Evolutionary conservation across 1,140 invertebrate species (phyloP).

Genomic region (Pinna nobilis): DNA sequence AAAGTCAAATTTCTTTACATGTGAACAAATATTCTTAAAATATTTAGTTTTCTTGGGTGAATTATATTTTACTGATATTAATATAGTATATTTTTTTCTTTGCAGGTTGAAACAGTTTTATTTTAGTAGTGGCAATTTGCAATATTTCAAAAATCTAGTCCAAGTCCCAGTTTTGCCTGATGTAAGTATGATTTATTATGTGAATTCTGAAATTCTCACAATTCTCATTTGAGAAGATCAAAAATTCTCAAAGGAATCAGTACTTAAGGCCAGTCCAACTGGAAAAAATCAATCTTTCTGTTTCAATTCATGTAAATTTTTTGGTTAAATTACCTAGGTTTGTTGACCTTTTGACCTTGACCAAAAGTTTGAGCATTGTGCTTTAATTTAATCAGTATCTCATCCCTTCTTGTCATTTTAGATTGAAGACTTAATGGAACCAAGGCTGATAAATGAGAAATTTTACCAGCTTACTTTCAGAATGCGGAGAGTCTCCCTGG

Average conservation of each 20-base stretch:
- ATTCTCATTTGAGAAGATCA: background rate
- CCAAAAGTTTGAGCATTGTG: too few species aligned
- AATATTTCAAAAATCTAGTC: slow-evolving; percentile 98
- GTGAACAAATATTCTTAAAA: background rate
- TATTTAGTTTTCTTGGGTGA: background rate
- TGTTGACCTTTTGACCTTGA: too few species aligned
- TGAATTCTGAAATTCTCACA: background rate
- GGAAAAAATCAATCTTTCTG: background rate
- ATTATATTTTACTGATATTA: too few species aligned
- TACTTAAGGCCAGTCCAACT: background rate
- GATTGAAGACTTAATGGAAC: too few species aligned
- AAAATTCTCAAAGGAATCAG: background rate
- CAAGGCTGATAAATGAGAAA: too few species aligned
- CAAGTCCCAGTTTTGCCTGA: slow-evolving; percentile 94
- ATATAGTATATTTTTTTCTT: slow-evolving; percentile 24
- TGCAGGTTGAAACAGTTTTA: slow-evolving; percentile 91
- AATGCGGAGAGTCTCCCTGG: too few species aligned
- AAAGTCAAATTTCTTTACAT: too few species aligned
- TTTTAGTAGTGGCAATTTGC: slow-evolving; percentile 91
- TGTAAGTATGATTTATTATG: slow-evolving; percentile 76
- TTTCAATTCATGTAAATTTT: too few species aligned
- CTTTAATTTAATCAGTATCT: too few species aligned
- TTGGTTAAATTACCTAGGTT: too few species aligned
- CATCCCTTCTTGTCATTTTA: too few species aligned
- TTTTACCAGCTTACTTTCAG: too few species aligned